Percentiles rank a stretch among this genome's conserved stretches.
These are phyloP conservation scores for Augiades crinisus DNA, from an alignment of 2,888 invertebrate genomes.

Conservation along the genomic window DNA sequence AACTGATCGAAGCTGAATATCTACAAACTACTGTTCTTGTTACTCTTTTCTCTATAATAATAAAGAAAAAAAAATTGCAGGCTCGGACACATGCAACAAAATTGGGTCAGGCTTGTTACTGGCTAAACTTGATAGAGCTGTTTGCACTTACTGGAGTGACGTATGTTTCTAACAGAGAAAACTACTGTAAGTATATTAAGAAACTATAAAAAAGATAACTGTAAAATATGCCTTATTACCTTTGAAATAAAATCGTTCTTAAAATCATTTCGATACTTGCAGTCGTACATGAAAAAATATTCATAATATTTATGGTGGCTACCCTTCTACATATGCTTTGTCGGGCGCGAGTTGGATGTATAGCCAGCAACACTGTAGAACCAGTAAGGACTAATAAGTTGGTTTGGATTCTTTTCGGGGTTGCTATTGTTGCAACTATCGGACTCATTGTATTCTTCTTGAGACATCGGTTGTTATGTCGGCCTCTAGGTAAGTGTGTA, in stretches of 20 bases:
- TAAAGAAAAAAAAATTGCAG: too few species aligned
- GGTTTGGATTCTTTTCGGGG: conserved; percentile 84
- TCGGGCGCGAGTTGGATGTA: conserved; percentile 69
- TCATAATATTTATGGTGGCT: conserved; percentile 94
- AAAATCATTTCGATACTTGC: conserved; percentile 48
- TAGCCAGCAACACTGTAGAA: conserved; percentile 65
- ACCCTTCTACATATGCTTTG: conserved; percentile 90
- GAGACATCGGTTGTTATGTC: conserved; percentile 93
- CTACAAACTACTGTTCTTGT: too few species aligned
- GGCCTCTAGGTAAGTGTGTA: conserved; percentile 89
- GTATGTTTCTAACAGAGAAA: conserved; percentile 96
- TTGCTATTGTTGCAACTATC: conserved; percentile 89
- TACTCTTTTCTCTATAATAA: too few species aligned
- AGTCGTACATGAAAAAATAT: conserved; percentile 95
- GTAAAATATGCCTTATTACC: too few species aligned
- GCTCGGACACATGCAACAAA: conserved; percentile 77
- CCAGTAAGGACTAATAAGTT: conserved; percentile 85
- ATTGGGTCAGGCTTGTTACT: conserved; percentile 87
- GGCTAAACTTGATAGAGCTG: conserved; percentile 92
- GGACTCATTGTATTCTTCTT: conserved; percentile 94
- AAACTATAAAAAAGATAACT: neutral
- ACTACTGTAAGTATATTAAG: conserved; percentile 90
- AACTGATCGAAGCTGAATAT: too few species aligned
- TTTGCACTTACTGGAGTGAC: conserved; percentile 94
- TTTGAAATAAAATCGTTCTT: too few species aligned